Evolutionary conservation across 2,113 vertebrate species (phyloP), one percentile per base, ranked within the genome.

Genomic region (Dicaeum eximium): DNA sequence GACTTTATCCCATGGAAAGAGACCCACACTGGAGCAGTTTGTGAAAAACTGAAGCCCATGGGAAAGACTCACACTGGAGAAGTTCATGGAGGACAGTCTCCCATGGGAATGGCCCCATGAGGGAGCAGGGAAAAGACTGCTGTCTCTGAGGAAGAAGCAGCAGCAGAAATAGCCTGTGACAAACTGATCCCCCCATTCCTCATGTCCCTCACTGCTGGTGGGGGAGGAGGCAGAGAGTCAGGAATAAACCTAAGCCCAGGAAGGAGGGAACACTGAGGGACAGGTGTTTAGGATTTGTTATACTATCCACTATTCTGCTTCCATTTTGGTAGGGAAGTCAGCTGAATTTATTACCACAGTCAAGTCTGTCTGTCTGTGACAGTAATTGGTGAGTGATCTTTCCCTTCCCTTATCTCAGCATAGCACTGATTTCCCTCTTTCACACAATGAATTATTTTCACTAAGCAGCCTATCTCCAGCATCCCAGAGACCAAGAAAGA

Each of bases 71-170:
- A 62, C 8, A 15, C 10, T 31, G 35, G 14, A 71, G 21, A 56
- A 88, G 25, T 6, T 31, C 9, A 35, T 13, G 21, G 11, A 56
- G 7, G 14, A 72, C 42, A 15, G 22, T 71, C 11, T 35, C 31
- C 21, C 31, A 23, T 11, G 35, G 35, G 9, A 42, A 40, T 19
- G 21, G 42, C 42, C 21, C 35, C 45, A 45, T 0, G 0, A 48
- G 8, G 27, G 31, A 57, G 21, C 15, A 44, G 42, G 21, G 22
- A 42, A 72, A 57, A 48, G 11, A 37, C 17, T 42, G 12, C 17
- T 72, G 7, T 62, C 24, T 15, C 35, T 65, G 18, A 65, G 50
- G 35, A 57, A 50, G 31, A 57, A 23, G 42, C 18, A 50, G 58
- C 8, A n/a, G 42, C 50, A 80, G 58, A 57, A 72, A 65, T 28